Evolutionary conservation across 2,113 vertebrate species (phyloP), one percentile per base, ranked within the genome.

Genomic region (Chrysochloris asiatica): DNA sequence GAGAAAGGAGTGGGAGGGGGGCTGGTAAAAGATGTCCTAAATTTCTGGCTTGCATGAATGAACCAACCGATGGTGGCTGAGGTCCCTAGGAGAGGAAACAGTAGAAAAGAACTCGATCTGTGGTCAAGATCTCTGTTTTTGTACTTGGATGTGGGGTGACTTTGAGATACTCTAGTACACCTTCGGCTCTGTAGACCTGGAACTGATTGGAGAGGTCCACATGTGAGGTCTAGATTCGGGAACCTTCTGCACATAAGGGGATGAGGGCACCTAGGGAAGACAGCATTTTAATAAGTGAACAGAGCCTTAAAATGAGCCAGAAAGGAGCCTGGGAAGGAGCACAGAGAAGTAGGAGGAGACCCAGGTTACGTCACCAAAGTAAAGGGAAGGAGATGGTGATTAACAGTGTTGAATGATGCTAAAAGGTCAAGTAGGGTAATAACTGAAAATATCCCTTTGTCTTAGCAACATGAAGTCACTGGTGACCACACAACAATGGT

Each of bases 351-450:
- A 41, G 56, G 79, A 86, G 56, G 63, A 79, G 73, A 59, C n/a
- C 56, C 67, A 75, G 65, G 47, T 47, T 43, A 47, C 2, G 0
- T 91, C 89, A 77, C 61, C 47, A 14, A 36, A 67, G 61, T 24
- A 63, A 88, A 91, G 59, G 47, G 84, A 78, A 84, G 36, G 50
- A 84, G 69, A 52, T 36, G 41, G 54, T 79, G 78, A 67, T 43
- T 73, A 59, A n/a, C 43, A 73, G n/a, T 11, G 3, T 72, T 10
- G 22, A 22, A 48, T 9, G 16, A 63, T 50, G 28, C 41, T 1
- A 1, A 78, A 78, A 88, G 88, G 87, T 91, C 84, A 87, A 63
- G 54, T 36, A 10, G 92, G 91, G 89, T 21, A 33, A 84, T 85
- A 73, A 71, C 47, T 30, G 24, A 69, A 56, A 77, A 59, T 33